Conservation (phyloP, 1,140 invertebrate genomes). For the Whitmania pigra region DNA sequence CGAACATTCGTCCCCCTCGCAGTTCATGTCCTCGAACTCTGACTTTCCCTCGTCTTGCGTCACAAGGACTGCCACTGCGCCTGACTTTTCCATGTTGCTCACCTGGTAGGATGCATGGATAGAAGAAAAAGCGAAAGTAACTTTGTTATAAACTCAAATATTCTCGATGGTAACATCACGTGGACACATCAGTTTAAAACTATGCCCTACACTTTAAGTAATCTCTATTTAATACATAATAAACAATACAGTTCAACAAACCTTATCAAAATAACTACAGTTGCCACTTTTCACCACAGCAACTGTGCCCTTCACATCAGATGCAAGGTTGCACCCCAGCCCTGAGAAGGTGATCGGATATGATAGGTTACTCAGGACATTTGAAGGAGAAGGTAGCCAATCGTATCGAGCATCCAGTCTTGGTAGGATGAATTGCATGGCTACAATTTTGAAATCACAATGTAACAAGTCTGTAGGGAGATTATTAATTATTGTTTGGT, state of each 20-base stretch:
- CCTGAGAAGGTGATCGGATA: conserved; percentile 17
- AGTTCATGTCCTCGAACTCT: conserved; percentile 27
- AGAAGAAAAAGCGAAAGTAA: too few relatives aligned
- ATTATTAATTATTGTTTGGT: too few relatives aligned
- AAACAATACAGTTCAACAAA: conserved; percentile 5
- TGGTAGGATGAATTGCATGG: conserved; percentile 25
- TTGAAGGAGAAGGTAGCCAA: conserved; percentile 29
- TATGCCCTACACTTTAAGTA: too few relatives aligned
- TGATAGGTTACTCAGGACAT: conserved; percentile 26
- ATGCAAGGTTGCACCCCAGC: conserved; percentile 24
- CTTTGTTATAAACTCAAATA: too few relatives aligned
- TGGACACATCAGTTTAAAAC: too few relatives aligned
- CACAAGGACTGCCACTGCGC: conserved; percentile 27
- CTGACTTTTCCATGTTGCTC: conserved; percentile 26
- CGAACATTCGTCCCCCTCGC: conserved; percentile 26
- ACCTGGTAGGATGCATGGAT: conserved; percentile 16
- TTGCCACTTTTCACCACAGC: conserved; percentile 26
- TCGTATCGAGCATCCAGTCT: conserved; percentile 32
- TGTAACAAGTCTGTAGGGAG: too few relatives aligned
- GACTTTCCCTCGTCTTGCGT: not conserved
- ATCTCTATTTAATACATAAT: too few relatives aligned
- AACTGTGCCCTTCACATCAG: conserved; percentile 25
- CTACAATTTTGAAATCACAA: too few relatives aligned
- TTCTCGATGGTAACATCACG: too few relatives aligned
- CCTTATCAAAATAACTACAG: conserved; percentile 30